Conservation (phyloP, 2,797 vertebrate species). For the Onychomys torridus region DNA sequence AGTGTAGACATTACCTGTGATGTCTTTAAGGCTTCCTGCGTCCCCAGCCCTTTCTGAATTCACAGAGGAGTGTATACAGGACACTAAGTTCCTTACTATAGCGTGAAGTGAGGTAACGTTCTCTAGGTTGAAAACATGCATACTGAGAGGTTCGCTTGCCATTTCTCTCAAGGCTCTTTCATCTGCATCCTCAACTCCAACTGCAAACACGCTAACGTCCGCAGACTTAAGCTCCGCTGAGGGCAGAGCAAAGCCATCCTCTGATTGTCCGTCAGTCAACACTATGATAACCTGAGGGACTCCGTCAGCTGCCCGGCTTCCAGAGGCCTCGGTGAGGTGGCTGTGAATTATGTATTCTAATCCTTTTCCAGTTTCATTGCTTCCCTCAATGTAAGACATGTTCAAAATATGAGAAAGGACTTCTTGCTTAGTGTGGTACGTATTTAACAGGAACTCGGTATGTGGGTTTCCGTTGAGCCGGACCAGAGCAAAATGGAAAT, state of each 20-base stretch:
- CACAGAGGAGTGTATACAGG: constrained; percentile 89
- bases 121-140: constrained; percentile 93
- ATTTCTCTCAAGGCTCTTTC: constrained; percentile 91
- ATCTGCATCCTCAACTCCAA: constrained; percentile 93
- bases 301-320: constrained; percentile 91
- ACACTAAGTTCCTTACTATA: constrained; percentile 92
- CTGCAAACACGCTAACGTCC: constrained; percentile 91
- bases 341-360: constrained; percentile 91
- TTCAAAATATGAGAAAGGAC: constrained; percentile 91
- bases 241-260: constrained; percentile 90
- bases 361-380: constrained; percentile 91
- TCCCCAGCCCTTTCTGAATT: constrained; percentile 87
- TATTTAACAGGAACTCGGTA: constrained; percentile 93
- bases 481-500: constrained; percentile 92
- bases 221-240: constrained; percentile 89
- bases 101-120: constrained; percentile 90
- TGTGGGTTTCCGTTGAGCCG: constrained; percentile 90
- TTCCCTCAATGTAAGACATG: constrained; percentile 90
- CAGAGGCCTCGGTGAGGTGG: constrained; percentile 90
- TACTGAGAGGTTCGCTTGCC: constrained; percentile 89
- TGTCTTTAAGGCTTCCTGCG: constrained; percentile 89
- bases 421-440: constrained; percentile 88
- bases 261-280: constrained; percentile 91
- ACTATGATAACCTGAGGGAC: constrained; percentile 92
- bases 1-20: constrained; percentile 91